Conservation (phyloP, 2,113 vertebrate species). For the Malaclemys terrapin region DNA sequence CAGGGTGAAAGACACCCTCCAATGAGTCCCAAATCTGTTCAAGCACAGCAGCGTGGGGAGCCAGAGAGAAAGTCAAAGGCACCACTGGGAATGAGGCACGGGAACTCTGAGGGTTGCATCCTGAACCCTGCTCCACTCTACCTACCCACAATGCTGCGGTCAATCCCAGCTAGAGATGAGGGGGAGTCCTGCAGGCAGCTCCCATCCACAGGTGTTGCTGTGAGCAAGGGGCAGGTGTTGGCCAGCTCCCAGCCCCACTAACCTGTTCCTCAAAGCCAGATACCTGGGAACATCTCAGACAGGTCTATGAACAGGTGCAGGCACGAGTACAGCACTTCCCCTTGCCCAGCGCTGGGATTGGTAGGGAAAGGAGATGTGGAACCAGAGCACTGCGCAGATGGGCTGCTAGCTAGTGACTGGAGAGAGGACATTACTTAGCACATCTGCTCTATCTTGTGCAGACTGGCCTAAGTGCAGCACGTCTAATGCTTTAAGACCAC, state of each 20-base stretch:
- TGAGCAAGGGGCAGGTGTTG: background rate
- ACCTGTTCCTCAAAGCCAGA: background rate
- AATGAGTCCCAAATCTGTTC: rapidly evolving
- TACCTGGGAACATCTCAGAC: background rate
- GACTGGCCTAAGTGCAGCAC: background rate
- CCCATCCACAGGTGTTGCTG: background rate
- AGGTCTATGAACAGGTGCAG: background rate
- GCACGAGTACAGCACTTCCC: background rate
- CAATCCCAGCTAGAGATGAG: background rate
- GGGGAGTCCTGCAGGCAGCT: background rate
- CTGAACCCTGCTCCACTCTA: background rate
- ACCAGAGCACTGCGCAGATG: background rate
- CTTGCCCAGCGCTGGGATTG: background rate
- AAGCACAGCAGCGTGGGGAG: rapidly evolving
- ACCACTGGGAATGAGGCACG: rapidly evolving
- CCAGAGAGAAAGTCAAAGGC: rapidly evolving
- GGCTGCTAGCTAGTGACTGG: background rate
- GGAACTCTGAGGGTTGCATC: rapidly evolving
- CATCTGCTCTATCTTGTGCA: background rate
- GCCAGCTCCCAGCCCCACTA: background rate
- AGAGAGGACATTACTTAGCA: constrained; percentile 11
- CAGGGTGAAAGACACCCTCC: rapidly evolving
- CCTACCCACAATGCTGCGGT: rapidly evolving
- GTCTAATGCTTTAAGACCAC: background rate
- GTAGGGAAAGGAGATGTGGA: background rate